Percentiles rank a stretch among this genome's conserved stretches.
Conservation (phyloP, 2,888 invertebrate genomes). For the Pristionchus japonicus region DNA sequence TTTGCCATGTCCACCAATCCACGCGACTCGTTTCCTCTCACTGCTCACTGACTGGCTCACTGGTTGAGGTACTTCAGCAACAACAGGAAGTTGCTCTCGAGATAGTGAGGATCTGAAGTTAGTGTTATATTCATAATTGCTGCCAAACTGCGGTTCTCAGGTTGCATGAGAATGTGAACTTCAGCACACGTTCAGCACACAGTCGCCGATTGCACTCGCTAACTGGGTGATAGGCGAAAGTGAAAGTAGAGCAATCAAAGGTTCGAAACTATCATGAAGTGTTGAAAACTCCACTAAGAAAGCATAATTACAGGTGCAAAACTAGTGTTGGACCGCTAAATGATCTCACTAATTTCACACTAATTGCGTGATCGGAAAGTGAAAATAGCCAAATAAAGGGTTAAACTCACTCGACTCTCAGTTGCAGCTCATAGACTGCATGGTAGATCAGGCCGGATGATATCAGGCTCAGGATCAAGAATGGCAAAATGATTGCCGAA, state of each 20-base stretch:
- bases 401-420: conserved; percentile 22
- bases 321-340: no score
- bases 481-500: background rate
- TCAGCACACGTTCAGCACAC: background rate
- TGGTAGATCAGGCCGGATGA: background rate
- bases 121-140: background rate
- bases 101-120: background rate
- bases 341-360: no score
- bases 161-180: background rate
- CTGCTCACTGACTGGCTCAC: no score
- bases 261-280: background rate
- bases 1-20: conserved; percentile 62
- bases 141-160: no score
- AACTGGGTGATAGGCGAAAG: background rate
- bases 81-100: background rate
- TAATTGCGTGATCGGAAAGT: no score
- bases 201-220: background rate
- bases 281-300: background rate
- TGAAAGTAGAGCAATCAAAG: background rate
- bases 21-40: conserved; percentile 52
- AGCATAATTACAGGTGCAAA: no score
- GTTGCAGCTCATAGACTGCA: conserved; percentile 30
- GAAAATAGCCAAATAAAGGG: background rate
- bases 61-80: no score
- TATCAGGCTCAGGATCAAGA: background rate